phyloP scores from a whole-genome alignment of 1,140 invertebrate species.

The Calliphora vicina region DNA sequence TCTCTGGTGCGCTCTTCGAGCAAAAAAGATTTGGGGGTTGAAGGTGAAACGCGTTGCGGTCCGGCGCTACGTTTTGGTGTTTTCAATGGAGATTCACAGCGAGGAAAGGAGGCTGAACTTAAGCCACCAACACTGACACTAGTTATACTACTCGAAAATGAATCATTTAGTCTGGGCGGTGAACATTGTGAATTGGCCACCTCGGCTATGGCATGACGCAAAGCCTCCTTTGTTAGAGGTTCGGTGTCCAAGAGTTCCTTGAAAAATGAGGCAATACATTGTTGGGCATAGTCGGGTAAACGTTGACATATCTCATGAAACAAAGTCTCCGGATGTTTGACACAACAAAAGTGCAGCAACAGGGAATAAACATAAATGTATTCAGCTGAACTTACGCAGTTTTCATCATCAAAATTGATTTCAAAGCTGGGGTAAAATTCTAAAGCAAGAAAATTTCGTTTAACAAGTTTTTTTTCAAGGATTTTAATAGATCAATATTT shows the following conservation, averaged over 20 bases:
- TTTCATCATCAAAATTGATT: constrained; percentile 37
- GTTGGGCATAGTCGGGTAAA: constrained; percentile 45
- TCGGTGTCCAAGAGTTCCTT: constrained; percentile 42
- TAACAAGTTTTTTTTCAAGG: neutral
- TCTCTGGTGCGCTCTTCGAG: constrained; percentile 51
- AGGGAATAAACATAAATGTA: constrained; percentile 54
- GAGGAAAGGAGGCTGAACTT: neutral
- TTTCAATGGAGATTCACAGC: constrained; percentile 23
- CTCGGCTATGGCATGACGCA: constrained; percentile 45
- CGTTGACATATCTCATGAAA: constrained; percentile 53
- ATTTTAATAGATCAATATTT: neutral
- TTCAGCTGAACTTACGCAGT: constrained; percentile 42
- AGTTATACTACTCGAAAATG: neutral
- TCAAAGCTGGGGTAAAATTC: constrained; percentile 52
- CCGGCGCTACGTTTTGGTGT: constrained; percentile 26
- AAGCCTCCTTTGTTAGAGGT: constrained; percentile 39
- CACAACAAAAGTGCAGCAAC: constrained; percentile 54
- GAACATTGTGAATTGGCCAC: constrained; percentile 28
- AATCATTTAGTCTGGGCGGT: neutral
- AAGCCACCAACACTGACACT: neutral
- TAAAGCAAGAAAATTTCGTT: constrained; percentile 33
- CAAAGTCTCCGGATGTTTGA: constrained; percentile 45
- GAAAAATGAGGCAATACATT: constrained; percentile 48
- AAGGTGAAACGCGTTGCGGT: constrained; percentile 40
- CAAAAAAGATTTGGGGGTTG: constrained; percentile 53